A percentile compares a stretch with the other conserved stretches of the same genome.
phyloP scores from a whole-genome alignment of 2,888 invertebrate genomes.

The Nebria brevicollis region DNA sequence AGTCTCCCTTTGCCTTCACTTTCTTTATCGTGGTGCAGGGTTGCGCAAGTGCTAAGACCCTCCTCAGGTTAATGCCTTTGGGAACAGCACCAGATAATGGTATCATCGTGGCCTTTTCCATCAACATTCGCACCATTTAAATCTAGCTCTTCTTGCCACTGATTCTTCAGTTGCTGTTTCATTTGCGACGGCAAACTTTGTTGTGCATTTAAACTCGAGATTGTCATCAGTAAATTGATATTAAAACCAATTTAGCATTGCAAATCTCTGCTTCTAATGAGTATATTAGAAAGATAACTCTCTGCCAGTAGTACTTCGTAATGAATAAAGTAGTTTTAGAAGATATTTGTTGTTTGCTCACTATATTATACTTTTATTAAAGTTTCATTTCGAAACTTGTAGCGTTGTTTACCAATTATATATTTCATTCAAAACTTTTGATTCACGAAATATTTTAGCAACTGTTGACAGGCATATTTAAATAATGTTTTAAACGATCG shows the following conservation, averaged over 20 bases:
- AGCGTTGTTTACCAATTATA: background rate
- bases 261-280: background rate
- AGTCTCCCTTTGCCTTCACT: background rate
- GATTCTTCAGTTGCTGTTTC: conserved; percentile 6
- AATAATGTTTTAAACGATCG: background rate
- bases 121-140: conserved; percentile 57
- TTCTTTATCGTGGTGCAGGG: background rate
- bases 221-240: conserved; percentile 32
- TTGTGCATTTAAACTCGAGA: conserved; percentile 32
- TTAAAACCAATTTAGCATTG: conserved; percentile 34
- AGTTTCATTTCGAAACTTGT: background rate
- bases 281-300: background rate
- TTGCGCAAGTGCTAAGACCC: conserved; percentile 42
- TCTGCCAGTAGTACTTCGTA: background rate
- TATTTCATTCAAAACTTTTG: background rate
- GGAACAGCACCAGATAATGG: conserved; percentile 55
- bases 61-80: conserved; percentile 55
- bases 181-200: conserved; percentile 24
- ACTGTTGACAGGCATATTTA: background rate
- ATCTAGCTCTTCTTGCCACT: conserved; percentile 49
- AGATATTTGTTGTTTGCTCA: background rate
- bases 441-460: background rate
- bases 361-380: background rate
- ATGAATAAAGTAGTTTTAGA: background rate
- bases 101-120: conserved; percentile 54